Base-by-base conservation (phyloP, 2,113 vertebrate genomes). In the Merops nubicus region DNA sequence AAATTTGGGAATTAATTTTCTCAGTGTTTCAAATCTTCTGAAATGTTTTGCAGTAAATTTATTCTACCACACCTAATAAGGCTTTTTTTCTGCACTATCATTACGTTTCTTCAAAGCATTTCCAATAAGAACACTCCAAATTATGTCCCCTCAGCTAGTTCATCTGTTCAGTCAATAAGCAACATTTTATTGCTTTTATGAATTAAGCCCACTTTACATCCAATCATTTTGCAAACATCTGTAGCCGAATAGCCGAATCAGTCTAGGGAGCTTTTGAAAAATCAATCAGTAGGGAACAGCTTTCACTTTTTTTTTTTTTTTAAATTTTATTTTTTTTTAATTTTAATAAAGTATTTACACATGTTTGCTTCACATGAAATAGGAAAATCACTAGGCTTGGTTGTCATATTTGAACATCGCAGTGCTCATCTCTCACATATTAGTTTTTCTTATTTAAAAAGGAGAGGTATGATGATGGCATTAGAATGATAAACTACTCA, bases 211-310 rank as follows among this genome's bases (percentile, higher is more conserved):
- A 96, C 97, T 98, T 97, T 97, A 97, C 97, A 96, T 95, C 97
- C 98, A 97, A 98, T 97, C 96, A 97, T 97, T 97, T 98, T 95
- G 97, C 97, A 97, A 98, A 98, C 98, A 98, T 98, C 98, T 98
- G 98, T 96, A 98, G 96, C 93, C 28, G 20, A 97, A 96, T 96
- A 98, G 96, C 93, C 28, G 20, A 97, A 96, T 94, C 96, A 97
- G 97, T 96, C 97, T 96, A 85, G 98, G 98, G 98, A 98, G 98
- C 97, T 97, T 98, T 98, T 97, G 97, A 98, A 98, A 98, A 98
- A 97, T 98, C 98, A 97, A 97, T 98, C 98, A 98, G 97, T 93
- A 69, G 96, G 97, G 97, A 98, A 95, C 96, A 97, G 97, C 96
- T 98, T 98, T 97, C 93, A 96, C 68, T 96, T 97, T 94, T 67